Evolutionary conservation across 2,113 vertebrate species (phyloP), one percentile per base, ranked within the genome.

Genomic region (Poicephalus gulielmi): DNA sequence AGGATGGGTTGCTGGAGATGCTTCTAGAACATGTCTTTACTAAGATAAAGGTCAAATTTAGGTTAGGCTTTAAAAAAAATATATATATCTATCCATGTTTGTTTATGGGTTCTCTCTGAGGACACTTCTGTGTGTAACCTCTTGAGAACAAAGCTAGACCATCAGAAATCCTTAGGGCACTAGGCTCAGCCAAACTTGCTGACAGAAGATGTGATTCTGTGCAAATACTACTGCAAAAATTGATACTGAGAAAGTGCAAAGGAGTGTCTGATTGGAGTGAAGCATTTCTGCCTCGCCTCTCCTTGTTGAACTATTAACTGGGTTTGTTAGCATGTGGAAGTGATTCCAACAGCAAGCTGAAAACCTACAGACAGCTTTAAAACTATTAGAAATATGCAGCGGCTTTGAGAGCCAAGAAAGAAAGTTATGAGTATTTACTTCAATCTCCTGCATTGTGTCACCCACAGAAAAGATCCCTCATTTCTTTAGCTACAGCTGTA

Each of bases 301-400:
- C 64, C 39, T 75, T 55, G 47, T 8, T 84, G 74, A 93, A 41
- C 49, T 57, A 24, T 44, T 86, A 60, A 23, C 50, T 71, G 55
- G 1, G 46, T 22, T 91, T 91, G 83, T 86, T 71, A 88, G 64
- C 91, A 94, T 84, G 57, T 95, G 94, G 92, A 97, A 96, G 57
- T 44, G 16, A 95, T 95, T 96, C 80, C 86, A 94, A 50, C 81
- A 91, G 86, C 81, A 82, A 89, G 73, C 62, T 82, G 83, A 71
- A 95, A 96, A 71, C 66, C 74, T 95, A 89, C 69, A 92, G 77
- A 76, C 35, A 75, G 35, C 57, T 86, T 64, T 75, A 79, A 79
- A 95, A 73, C 55, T 82, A 78, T 94, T 82, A 89, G 83, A 96
- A 95, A 64, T 81, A 95, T 92, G 90, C 71, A 93, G 75, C 88